Evolutionary conservation across 2,113 vertebrate genomes (phyloP).

Genomic region (Opisthocomus hoazin): DNA sequence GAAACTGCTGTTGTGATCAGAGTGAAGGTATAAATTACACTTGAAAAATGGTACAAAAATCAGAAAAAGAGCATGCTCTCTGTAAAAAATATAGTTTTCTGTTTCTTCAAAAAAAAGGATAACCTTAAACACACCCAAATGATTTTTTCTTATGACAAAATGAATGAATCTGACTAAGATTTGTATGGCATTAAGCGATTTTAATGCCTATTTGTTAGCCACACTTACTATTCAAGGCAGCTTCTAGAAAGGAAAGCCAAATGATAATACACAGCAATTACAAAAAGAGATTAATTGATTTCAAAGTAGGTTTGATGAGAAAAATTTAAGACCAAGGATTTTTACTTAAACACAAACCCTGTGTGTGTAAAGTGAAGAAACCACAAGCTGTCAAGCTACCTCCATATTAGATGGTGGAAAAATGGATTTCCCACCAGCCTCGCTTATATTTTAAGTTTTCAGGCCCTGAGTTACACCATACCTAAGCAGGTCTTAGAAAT

Average conservation of each 20-base stretch:
- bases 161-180: conserved; percentile 31
- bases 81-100: conserved; percentile 79
- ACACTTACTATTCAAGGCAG: not conserved
- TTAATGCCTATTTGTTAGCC: conserved; percentile 50
- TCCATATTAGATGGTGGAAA: not conserved
- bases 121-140: conserved; percentile 8
- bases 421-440: not conserved
- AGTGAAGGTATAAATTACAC: conserved; percentile 72
- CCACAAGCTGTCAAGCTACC: not conserved
- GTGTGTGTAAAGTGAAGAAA: not conserved
- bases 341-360: not conserved
- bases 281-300: not conserved
- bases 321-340: not conserved
- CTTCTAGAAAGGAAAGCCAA: not conserved
- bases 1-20: conserved; percentile 43
- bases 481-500: not conserved
- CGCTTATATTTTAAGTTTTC: not conserved
- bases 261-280: not conserved
- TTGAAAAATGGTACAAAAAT: conserved; percentile 80
- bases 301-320: not conserved
- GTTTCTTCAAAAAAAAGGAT: conserved; percentile 65
- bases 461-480: not conserved
- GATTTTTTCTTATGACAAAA: conserved; percentile 35
- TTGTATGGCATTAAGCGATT: conserved; percentile 50
- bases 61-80: conserved; percentile 74